Conservation (phyloP, 1,140 invertebrate species). For the Neodiprion virginianus region DNA sequence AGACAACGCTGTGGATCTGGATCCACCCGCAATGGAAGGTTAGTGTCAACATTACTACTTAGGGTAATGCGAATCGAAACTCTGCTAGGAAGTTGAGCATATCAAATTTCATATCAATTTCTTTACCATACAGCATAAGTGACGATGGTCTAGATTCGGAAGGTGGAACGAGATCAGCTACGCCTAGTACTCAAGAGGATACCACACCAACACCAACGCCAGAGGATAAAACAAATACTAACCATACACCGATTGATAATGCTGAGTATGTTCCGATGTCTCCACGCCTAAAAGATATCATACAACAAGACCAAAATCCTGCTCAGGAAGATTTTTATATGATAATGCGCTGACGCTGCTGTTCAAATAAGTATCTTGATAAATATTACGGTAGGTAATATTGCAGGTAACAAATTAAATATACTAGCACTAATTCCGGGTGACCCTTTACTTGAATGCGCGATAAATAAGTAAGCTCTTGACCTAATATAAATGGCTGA, state of each 20-base stretch:
- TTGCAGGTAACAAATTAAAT: not conserved
- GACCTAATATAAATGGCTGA: too few species aligned
- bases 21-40: conserved; percentile 47
- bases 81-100: not conserved
- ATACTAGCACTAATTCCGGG: not conserved
- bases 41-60: not conserved
- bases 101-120: not conserved
- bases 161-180: conserved; percentile 40
- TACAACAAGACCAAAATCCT: conserved; percentile 34
- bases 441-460: too few species aligned
- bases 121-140: conserved; percentile 34
- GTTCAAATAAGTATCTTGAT: conserved; percentile 14
- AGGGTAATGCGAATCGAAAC: too few species aligned
- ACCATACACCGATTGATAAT: conserved; percentile 33
- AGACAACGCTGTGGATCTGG: conserved; percentile 43
- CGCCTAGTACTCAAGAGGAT: conserved; percentile 42
- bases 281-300: conserved; percentile 45
- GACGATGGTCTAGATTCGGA: conserved; percentile 48
- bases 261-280: conserved; percentile 58
- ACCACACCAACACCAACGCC: conserved; percentile 37
- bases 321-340: conserved; percentile 51
- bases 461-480: too few species aligned
- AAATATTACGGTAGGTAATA: conserved; percentile 8
- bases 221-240: conserved; percentile 33
- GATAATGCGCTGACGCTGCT: conserved; percentile 50